Conservation (phyloP, 1,140 invertebrate species). For the Sitobion miscanthi region DNA sequence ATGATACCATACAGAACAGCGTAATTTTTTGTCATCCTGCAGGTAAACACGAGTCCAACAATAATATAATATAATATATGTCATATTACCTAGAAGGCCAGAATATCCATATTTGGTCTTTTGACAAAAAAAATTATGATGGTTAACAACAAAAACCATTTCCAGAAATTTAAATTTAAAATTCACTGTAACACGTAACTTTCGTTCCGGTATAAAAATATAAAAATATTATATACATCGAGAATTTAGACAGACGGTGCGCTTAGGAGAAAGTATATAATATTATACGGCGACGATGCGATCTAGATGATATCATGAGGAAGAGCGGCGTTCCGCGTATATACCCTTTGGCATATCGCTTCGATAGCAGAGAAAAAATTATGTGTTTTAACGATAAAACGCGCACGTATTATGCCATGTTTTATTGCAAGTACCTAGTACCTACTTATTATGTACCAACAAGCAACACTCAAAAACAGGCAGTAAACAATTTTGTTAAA, state of each 20-base stretch:
- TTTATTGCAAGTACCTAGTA: background rate
- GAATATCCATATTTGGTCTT: background rate
- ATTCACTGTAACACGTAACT: background rate
- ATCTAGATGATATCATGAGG: constrained; percentile 9
- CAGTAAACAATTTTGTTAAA: background rate
- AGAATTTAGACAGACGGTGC: background rate
- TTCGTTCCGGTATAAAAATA: background rate
- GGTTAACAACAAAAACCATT: background rate
- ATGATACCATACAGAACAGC: background rate
- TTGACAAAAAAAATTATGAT: background rate
- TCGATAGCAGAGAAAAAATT: background rate
- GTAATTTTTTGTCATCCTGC: background rate
- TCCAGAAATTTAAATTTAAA: background rate
- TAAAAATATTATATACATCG: background rate
- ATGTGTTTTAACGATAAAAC: constrained; percentile 10
- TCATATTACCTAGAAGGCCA: background rate
- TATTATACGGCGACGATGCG: background rate
- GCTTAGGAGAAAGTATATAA: constrained; percentile 9
- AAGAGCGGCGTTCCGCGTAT: constrained; percentile 22
- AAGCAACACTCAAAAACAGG: background rate
- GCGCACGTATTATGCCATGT: background rate
- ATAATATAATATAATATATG: background rate
- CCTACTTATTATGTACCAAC: background rate
- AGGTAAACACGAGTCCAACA: background rate
- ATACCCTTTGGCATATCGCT: background rate